phyloP scores from a whole-genome alignment of 2,888 invertebrate species.

The Chaitophorus viminalis region DNA sequence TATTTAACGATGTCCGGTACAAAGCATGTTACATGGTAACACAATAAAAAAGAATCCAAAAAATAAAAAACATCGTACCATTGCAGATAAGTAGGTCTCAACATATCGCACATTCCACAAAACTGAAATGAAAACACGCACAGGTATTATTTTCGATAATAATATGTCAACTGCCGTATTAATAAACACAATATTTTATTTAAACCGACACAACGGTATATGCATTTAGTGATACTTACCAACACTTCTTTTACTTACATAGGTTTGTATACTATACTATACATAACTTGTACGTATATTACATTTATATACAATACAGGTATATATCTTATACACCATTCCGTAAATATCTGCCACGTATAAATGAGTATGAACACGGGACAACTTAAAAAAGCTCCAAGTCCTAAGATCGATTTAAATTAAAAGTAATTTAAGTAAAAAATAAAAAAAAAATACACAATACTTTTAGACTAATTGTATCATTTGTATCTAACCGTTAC shows the following conservation, averaged over 20 bases:
- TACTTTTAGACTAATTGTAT: no score
- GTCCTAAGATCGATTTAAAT: no score
- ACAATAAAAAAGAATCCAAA: background rate
- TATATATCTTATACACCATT: no score
- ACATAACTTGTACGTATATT: no score
- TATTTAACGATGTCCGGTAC: background rate
- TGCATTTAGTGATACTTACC: background rate
- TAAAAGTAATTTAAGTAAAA: no score
- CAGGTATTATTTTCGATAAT: slow-evolving; percentile 46
- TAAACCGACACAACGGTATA: slow-evolving; percentile 25
- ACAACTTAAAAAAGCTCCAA: no score
- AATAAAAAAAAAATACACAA: no score
- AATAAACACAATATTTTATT: slow-evolving; percentile 3
- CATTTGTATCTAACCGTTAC: no score
- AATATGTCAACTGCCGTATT: slow-evolving; percentile 9
- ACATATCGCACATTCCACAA: slow-evolving; percentile 14
- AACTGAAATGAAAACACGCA: slow-evolving; percentile 3
- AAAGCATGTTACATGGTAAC: background rate
- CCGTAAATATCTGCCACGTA: no score
- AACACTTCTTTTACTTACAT: background rate
- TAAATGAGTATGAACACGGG: no score
- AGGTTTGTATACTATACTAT: no score
- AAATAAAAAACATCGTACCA: background rate
- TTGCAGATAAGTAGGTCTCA: slow-evolving; percentile 11
- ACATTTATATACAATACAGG: no score